phyloP scores from a whole-genome alignment of 1,140 invertebrate genomes.

The Halictus rubicundus region DNA sequence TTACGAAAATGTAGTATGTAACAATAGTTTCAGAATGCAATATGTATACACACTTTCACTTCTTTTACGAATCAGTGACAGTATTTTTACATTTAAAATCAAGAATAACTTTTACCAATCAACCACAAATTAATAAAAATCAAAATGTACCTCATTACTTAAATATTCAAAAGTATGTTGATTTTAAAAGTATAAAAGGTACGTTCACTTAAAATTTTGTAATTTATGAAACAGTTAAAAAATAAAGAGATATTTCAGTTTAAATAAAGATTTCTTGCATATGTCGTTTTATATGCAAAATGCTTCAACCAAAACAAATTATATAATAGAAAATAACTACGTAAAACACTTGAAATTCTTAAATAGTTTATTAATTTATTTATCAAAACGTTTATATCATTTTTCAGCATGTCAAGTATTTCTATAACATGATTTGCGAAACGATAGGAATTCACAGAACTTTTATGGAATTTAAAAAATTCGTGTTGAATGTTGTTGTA shows the following conservation, averaged over 20 bases:
- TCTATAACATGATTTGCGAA: slow-evolving; percentile 60
- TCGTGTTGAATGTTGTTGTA: slow-evolving; percentile 36
- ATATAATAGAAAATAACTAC: slow-evolving; percentile 62
- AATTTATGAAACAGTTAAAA: slow-evolving; percentile 1
- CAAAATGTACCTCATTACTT: not conserved
- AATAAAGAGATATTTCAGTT: not conserved
- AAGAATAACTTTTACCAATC: slow-evolving; percentile 1
- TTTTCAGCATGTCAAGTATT: slow-evolving; percentile 61
- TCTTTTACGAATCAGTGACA: not conserved
- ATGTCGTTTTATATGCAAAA: slow-evolving; percentile 26
- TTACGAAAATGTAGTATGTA: slow-evolving; percentile 7
- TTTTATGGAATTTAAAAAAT: slow-evolving; percentile 50
- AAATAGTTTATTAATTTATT: slow-evolving; percentile 75
- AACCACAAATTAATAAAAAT: not conserved
- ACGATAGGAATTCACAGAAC: slow-evolving; percentile 56
- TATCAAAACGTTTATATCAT: slow-evolving; percentile 74
- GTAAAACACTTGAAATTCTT: slow-evolving; percentile 66
- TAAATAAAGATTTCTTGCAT: slow-evolving; percentile 8
- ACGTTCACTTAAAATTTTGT: not conserved
- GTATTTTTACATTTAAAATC: not conserved
- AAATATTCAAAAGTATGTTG: not conserved
- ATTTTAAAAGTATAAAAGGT: slow-evolving; percentile 2
- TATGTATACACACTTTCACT: slow-evolving; percentile 8
- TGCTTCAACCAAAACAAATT: slow-evolving; percentile 31
- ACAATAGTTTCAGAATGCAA: slow-evolving; percentile 16